A percentile compares a stretch with the other conserved stretches of the same genome.
These are phyloP conservation scores for Busseola fusca DNA, from an alignment of 2,888 invertebrate species.

Conservation along the genomic window DNA sequence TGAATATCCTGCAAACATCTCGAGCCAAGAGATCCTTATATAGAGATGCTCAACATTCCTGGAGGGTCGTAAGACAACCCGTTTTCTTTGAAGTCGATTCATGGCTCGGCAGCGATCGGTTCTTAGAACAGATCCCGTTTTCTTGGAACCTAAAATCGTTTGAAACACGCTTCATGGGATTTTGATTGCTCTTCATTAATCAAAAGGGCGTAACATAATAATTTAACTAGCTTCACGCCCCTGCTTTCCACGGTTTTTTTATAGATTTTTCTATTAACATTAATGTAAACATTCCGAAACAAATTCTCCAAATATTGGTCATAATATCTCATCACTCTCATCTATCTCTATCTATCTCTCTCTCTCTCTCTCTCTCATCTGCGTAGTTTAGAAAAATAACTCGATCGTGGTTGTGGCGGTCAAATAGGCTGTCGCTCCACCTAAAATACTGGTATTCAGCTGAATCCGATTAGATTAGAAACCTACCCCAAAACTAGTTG, in stretches of 20 bases:
- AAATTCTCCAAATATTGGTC: not conserved
- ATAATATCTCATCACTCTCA: not conserved
- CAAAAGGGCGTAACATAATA: not conserved
- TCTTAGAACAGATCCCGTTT: constrained; percentile 4
- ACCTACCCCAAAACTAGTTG: too few species aligned
- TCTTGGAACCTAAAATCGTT: constrained; percentile 11
- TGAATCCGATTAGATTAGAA: too few species aligned
- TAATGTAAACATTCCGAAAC: not conserved
- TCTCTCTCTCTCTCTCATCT: too few species aligned
- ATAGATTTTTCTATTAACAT: not conserved
- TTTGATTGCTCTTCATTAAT: constrained; percentile 30
- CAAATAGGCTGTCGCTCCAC: too few species aligned
- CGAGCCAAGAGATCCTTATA: not conserved
- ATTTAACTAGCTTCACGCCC: not conserved
- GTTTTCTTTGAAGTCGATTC: constrained; percentile 37
- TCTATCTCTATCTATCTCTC: too few species aligned
- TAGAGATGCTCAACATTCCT: constrained; percentile 23
- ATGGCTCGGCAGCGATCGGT: constrained; percentile 1
- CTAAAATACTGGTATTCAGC: too few species aligned
- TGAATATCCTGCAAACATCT: not conserved
- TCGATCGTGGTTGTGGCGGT: not conserved
- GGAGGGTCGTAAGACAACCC: not conserved
- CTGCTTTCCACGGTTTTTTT: not conserved
- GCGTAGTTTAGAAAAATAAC: not conserved
- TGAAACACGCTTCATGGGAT: constrained; percentile 6